phyloP scores from a whole-genome alignment of 2,113 vertebrate species.

The Mellivora capensis region DNA sequence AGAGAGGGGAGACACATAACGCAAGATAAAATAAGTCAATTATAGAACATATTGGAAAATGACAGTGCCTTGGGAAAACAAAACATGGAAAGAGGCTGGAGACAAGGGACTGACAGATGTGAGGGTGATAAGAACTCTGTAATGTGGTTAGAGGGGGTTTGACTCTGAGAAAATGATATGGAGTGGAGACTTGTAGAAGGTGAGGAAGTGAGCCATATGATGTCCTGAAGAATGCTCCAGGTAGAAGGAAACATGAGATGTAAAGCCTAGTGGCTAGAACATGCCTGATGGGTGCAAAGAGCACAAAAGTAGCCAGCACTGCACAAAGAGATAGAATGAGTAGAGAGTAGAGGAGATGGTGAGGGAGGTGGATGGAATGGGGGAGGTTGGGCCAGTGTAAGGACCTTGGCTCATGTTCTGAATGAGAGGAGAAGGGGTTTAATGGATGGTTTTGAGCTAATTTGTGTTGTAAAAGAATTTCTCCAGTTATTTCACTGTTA shows the following conservation, averaged over 20 bases:
- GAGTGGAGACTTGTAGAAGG: neutral
- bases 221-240: neutral
- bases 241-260: neutral
- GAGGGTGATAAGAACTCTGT: no score
- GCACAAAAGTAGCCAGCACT: neutral
- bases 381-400: neutral
- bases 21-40: neutral
- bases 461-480: neutral
- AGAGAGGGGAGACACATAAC: neutral
- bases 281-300: neutral
- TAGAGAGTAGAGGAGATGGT: neutral
- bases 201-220: neutral
- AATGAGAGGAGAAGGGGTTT: neutral
- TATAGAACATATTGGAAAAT: fast-evolving
- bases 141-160: neutral
- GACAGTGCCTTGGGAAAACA: neutral
- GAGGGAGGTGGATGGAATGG: neutral
- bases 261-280: neutral
- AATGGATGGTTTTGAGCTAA: neutral
- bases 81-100: neutral
- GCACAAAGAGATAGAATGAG: neutral
- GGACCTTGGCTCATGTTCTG: neutral
- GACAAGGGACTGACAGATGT: no score
- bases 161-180: neutral
- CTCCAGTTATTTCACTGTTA: neutral